Percentiles rank a stretch among this genome's conserved stretches.
Evolutionary conservation across 2,888 invertebrate genomes (phyloP).

Genomic region (Aphrophora alni): DNA sequence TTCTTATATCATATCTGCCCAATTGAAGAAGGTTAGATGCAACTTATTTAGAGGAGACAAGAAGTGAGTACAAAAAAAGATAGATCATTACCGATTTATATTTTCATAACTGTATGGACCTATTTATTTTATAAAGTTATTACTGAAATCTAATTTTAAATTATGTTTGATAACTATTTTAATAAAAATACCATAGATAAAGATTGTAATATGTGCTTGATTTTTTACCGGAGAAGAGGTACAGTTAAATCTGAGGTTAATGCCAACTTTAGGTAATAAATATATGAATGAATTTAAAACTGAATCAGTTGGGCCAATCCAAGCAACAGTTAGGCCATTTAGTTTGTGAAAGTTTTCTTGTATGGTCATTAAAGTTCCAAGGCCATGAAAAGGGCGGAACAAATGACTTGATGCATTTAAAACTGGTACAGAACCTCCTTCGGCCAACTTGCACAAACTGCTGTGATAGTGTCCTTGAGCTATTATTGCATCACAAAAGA

Average conservation of each 20-base stretch:
- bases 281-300: neutral
- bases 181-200: too few species aligned
- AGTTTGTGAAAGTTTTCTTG: neutral
- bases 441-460: neutral
- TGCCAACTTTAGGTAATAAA: conserved; percentile 4
- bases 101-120: too few species aligned
- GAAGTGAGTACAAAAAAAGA: too few species aligned
- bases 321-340: neutral
- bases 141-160: too few species aligned
- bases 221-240: neutral
- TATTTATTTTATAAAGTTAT: too few species aligned
- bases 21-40: too few species aligned
- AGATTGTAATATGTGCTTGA: too few species aligned
- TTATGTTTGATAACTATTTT: neutral
- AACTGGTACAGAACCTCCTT: neutral
- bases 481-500: conserved; percentile 2
- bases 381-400: neutral
- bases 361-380: neutral
- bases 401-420: neutral
- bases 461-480: neutral
- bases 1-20: too few species aligned
- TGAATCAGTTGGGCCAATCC: neutral
- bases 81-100: too few species aligned
- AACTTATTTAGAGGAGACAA: too few species aligned
- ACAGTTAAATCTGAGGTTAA: neutral